Evolutionary conservation across 2,888 invertebrate genomes (phyloP), one percentile per base, ranked within the genome.

Genomic region (Rambutsinella grinnellia): DNA sequence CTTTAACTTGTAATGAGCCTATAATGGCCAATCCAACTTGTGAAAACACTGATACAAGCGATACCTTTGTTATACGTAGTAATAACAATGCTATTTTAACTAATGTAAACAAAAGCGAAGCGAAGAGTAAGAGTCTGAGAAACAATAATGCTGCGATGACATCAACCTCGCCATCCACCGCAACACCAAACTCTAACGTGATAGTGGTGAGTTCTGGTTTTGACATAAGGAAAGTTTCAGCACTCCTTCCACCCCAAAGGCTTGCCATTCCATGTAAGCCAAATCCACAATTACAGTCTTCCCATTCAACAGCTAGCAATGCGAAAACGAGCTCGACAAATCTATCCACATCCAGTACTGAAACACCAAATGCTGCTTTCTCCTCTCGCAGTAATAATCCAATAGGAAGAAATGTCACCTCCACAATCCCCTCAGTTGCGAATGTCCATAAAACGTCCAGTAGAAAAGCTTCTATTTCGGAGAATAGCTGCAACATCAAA

Each of bases 201-300:
- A 13, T 49, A 15, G 72, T 60, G 5, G 71, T 70, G 19, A 71
- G 65, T 44, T 70, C 75, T 49, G 63, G 54, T 17, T 65, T 56
- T 67, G 81, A 79, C 68, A 71, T 58, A 13, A 62, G 79, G 47
- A 82, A 81, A 74, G 70, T 60, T 47, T 65, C 76, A 13, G 61
- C 72, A n/a, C 57, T 83, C 17, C 67, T 83, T 79, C 82, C 82
- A 47, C 80, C 82, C 63, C 74, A 78, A 54, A 70, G 82, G 74
- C 76, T 83, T 49, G 82, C 82, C 19, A 76, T 83, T 36, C 82
- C 82, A n/a, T 72, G 54, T 36, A 78, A 78, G 51, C 44, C 58
- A 23, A 63, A 63, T 56, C 36, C 78, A 26, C 72, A 72, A 58
- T 65, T 63, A 36, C 72, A 72, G 72, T 72, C 72, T 66, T 72